phyloP scores from a whole-genome alignment of 2,113 vertebrate species.

The Daphoenositta chrysoptera region DNA sequence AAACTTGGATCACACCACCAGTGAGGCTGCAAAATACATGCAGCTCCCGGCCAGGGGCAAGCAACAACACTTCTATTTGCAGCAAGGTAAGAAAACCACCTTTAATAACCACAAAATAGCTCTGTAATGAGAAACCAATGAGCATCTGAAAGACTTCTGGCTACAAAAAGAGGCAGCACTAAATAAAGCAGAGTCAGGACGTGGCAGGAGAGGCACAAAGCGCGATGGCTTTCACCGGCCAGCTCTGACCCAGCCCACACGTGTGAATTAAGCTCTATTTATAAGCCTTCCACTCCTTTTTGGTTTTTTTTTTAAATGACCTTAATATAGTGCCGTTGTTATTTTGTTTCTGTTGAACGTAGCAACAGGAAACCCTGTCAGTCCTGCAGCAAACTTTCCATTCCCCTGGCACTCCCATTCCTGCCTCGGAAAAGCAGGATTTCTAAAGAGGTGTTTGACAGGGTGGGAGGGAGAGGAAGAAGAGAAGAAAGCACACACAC shows the following conservation, averaged over 20 bases:
- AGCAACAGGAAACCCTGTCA: slow-evolving; percentile 60
- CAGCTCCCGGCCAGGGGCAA: not conserved
- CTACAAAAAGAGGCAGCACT: not conserved
- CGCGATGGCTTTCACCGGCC: accelerated
- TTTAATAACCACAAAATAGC: slow-evolving; percentile 1
- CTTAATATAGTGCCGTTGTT: slow-evolving; percentile 54
- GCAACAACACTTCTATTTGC: not conserved
- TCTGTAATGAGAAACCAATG: not conserved
- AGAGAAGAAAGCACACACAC: not conserved
- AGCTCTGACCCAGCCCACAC: not conserved
- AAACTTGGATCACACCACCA: accelerated
- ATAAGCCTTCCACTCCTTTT: not conserved
- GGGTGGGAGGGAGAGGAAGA: not conserved
- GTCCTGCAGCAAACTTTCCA: slow-evolving; percentile 44
- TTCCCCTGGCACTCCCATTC: slow-evolving; percentile 43
- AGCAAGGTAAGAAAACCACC: not conserved
- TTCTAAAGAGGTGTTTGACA: slow-evolving; percentile 5
- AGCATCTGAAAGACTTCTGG: slow-evolving; percentile 25
- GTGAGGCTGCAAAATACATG: not conserved
- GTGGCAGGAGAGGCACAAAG: not conserved
- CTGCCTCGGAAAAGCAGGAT: slow-evolving; percentile 37
- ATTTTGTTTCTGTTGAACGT: slow-evolving; percentile 60
- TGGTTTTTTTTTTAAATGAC: not conserved
- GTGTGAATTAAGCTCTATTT: slow-evolving; percentile 57
- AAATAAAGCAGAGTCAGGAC: slow-evolving; percentile 28